Evolutionary conservation across 2,888 invertebrate genomes (phyloP).

Genomic region (Mimas tiliae): DNA sequence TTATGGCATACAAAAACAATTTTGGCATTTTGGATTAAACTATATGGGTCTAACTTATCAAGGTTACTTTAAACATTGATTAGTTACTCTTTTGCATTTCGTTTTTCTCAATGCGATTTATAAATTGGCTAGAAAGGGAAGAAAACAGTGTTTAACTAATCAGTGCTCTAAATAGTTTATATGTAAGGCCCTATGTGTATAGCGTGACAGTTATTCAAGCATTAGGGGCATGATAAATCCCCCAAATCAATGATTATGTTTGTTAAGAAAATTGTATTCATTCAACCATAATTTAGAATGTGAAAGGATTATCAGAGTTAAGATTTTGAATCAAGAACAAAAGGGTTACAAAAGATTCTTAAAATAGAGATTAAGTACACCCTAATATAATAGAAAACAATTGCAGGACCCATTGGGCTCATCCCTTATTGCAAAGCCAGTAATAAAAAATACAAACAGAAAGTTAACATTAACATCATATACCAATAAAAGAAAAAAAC

Average conservation of each 20-base stretch:
- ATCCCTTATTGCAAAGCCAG: slow-evolving; percentile 6
- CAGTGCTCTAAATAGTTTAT: too few species aligned
- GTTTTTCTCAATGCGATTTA: too few species aligned
- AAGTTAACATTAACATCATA: slow-evolving; percentile 26
- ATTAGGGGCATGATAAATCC: background rate
- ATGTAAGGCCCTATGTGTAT: too few species aligned
- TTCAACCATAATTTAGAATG: background rate
- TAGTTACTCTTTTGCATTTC: too few species aligned
- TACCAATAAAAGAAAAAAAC: slow-evolving; percentile 42
- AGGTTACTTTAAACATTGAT: too few species aligned
- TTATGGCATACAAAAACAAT: too few species aligned
- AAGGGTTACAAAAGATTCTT: slow-evolving; percentile 12
- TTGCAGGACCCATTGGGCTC: background rate
- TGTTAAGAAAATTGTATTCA: slow-evolving; percentile 2
- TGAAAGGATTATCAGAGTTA: slow-evolving; percentile 12
- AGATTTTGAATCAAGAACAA: slow-evolving; percentile 13
- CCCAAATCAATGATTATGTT: background rate
- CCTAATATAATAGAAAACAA: slow-evolving; percentile 11
- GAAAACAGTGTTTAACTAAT: too few species aligned
- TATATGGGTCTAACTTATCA: too few species aligned
- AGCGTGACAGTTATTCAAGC: background rate
- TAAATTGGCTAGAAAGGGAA: too few species aligned
- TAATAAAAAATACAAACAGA: slow-evolving; percentile 16
- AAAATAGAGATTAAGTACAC: slow-evolving; percentile 13
- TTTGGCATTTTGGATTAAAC: too few species aligned